These are phyloP conservation scores for Eleutherodactylus coqui DNA, from an alignment of 2,797 vertebrate species.

Conservation along the genomic window DNA sequence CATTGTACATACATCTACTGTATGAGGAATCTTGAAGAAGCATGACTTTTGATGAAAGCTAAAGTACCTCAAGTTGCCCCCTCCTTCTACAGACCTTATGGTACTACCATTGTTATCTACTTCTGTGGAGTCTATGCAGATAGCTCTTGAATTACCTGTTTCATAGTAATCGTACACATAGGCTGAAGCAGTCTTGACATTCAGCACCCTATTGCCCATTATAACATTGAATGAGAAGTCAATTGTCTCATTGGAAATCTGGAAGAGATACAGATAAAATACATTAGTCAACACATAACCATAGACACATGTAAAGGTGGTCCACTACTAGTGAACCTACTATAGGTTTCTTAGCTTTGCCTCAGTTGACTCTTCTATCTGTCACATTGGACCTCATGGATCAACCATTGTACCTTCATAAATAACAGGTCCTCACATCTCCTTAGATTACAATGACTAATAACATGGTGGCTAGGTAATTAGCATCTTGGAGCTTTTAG, in stretches of 20 bases:
- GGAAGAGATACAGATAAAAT: background rate
- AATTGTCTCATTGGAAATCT: background rate
- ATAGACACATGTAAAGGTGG: background rate
- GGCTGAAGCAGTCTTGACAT: background rate
- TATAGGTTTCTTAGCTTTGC: background rate
- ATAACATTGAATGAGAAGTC: background rate
- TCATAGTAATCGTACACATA: slow-evolving; percentile 29
- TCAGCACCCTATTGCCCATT: slow-evolving; percentile 7
- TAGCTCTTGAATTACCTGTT: background rate
- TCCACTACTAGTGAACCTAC: background rate
- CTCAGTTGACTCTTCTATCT: background rate
- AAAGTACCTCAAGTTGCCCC: background rate
- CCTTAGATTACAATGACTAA: background rate
- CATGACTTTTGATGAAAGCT: background rate
- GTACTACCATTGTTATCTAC: background rate
- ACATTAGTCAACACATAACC: background rate
- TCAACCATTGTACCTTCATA: background rate
- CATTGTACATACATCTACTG: background rate
- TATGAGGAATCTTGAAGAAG: background rate
- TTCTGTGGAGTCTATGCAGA: background rate
- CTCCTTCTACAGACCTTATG: background rate
- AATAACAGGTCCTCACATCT: background rate
- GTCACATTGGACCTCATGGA: background rate
- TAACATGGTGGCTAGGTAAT: background rate
- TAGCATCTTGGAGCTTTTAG: background rate